Base-by-base conservation (phyloP, 2,113 vertebrate species). In the Scartelaos histophorus region DNA sequence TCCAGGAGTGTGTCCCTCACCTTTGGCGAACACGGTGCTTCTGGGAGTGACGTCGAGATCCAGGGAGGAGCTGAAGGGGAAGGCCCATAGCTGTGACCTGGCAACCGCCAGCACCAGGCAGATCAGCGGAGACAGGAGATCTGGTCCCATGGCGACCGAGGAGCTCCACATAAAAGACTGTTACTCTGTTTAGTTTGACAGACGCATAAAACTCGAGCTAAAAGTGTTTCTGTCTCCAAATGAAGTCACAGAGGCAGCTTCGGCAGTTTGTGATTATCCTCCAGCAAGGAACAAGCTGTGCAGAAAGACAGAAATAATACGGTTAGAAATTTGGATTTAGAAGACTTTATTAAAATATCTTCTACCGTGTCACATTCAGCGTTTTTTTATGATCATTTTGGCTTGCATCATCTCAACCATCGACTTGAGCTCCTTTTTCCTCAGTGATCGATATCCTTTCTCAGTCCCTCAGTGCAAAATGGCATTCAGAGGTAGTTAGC, bases 21-120 rank as follows among this genome's bases (percentile, higher is more conserved):
- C 92, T 81, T 91, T 90, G 58, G 78, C 78, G 78, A 85, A 86
- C 51, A 94, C 69, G 0, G 94, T 94, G 0, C 83, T 92, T 76
- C 94, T 91, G 47, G 94, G 90, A 66, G 85, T 92, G 82, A 92
- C 88, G 16, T 94, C 93, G 78, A 94, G 57, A 58, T 93, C 92
- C 73, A 90, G 82, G 7, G 90, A 85, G 0, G 94, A 88, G 81
- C 91, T 93, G 80, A 94, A 94, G 65, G 92, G 94, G 70, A 93
- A 93, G 47, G 91, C 90, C 90, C 85, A 83, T 49, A 88, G 51
- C 49, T 83, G 79, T 7, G 83, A 77, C 16, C 84, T 69, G 25
- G 80, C 67, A 82, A 62, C 71, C 0, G 15, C 22, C 0, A 83
- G 58, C 67, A 83, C 62, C 57, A 87, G 62, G 73, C 90, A 75